These are phyloP conservation scores for Dendrocincla fuliginosa DNA, from an alignment of 2,797 vertebrate genomes.

Conservation along the genomic window DNA sequence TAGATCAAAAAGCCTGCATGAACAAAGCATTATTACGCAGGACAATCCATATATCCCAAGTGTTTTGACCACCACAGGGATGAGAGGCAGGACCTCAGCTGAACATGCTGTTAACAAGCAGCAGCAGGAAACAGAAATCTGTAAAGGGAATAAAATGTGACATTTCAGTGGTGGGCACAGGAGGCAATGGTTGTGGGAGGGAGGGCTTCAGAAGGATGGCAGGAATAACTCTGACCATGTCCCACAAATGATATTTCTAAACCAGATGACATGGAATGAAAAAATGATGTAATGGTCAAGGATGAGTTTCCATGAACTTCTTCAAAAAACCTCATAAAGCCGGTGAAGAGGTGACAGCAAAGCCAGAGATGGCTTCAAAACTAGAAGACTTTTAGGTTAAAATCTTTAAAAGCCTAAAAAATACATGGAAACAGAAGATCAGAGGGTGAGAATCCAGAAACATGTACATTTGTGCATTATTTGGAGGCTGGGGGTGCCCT, in stretches of 20 bases:
- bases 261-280: background rate
- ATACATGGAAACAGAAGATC: background rate
- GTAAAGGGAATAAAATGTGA: background rate
- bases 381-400: background rate
- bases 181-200: background rate
- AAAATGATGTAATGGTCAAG: background rate
- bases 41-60: background rate
- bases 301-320: background rate
- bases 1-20: background rate
- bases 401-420: background rate
- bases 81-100: background rate
- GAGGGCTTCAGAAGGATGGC: background rate
- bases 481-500: fast-evolving
- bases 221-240: background rate
- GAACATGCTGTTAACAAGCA: background rate
- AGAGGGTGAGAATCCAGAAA: background rate
- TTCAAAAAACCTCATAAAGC: background rate
- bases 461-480: too few species aligned
- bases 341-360: background rate
- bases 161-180: background rate
- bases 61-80: background rate
- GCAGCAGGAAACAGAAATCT: background rate
- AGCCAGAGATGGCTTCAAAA: background rate
- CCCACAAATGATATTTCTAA: background rate
- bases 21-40: background rate